These are phyloP conservation scores for Falcaria lacertinaria DNA, from an alignment of 2,888 invertebrate species.

Conservation along the genomic window DNA sequence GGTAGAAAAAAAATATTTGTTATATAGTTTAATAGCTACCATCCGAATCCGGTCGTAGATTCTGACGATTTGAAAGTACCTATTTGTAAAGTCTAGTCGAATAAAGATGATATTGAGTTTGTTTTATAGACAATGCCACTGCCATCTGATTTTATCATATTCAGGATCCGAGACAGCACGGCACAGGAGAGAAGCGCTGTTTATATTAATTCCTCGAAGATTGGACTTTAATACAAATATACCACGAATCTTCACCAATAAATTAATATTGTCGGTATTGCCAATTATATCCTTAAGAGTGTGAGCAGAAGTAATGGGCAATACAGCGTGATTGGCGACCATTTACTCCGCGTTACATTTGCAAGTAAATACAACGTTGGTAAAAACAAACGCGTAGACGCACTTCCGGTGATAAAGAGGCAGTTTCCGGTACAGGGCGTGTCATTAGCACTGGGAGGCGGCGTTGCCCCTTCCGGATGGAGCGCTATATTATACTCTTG, in stretches of 20 bases:
- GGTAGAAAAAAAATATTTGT: no score
- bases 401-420: constrained; percentile 17
- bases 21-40: no score
- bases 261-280: neutral
- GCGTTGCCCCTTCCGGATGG: constrained; percentile 1
- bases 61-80: no score
- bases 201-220: no score
- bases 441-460: constrained; percentile 12
- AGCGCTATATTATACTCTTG: neutral
- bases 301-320: neutral
- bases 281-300: neutral
- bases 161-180: no score
- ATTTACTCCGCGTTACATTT: neutral
- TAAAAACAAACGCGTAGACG: constrained; percentile 18
- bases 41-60: no score
- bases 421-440: constrained; percentile 16
- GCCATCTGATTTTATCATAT: no score
- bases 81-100: no score
- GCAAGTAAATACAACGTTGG: constrained; percentile 6
- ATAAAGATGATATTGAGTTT: no score
- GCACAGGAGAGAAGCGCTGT: no score
- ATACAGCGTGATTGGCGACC: neutral
- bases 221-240: no score
- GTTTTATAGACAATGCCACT: no score
- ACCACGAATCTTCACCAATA: neutral